phyloP scores from a whole-genome alignment of 1,140 invertebrate species.

The Brachionus sp. region DNA sequence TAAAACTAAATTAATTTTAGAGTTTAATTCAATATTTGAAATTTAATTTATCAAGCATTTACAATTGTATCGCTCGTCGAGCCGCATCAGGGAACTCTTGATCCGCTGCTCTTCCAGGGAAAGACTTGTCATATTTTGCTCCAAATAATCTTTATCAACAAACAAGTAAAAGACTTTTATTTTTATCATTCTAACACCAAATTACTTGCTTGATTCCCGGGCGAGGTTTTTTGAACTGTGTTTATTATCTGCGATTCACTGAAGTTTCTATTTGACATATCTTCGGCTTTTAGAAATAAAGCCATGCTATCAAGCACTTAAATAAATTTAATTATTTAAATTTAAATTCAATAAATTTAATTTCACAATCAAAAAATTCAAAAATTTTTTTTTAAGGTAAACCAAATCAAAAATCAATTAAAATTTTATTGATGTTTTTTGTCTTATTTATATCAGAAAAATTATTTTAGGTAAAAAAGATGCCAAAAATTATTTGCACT shows the following conservation, averaged over 20 bases:
- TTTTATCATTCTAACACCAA: not conserved
- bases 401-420: too few relatives aligned
- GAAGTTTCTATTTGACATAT: conserved; percentile 22
- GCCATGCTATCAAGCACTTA: conserved; percentile 29
- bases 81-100: conserved; percentile 20
- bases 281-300: conserved; percentile 24
- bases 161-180: not conserved
- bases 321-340: too few relatives aligned
- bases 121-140: conserved; percentile 3
- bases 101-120: conserved; percentile 38
- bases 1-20: not conserved
- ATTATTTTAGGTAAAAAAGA: too few relatives aligned
- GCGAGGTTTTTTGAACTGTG: not conserved
- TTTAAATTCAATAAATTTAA: too few relatives aligned
- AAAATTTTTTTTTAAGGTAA: too few relatives aligned
- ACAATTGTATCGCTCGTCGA: conserved; percentile 28
- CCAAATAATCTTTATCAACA: not conserved
- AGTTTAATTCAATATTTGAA: too few relatives aligned
- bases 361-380: too few relatives aligned
- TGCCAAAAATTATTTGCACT: too few relatives aligned
- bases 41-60: not conserved
- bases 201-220: conserved; percentile 6
- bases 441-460: too few relatives aligned
- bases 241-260: conserved; percentile 34
- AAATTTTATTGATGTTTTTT: too few relatives aligned